These are phyloP conservation scores for Montipora efflorescens DNA, from an alignment of 64 coral and sea anemone species.

Conservation along the genomic window DNA sequence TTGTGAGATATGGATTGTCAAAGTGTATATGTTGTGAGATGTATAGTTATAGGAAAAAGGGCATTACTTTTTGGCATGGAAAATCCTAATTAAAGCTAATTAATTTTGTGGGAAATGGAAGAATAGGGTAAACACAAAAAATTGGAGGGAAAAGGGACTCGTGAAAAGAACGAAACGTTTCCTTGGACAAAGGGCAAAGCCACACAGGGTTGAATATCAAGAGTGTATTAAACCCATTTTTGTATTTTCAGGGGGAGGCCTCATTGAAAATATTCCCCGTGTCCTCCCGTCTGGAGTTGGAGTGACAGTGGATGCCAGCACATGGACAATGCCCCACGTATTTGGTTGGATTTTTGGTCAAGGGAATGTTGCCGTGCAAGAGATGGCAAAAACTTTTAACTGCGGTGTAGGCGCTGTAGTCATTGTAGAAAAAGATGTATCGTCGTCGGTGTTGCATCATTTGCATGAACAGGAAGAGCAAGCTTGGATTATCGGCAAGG, in stretches of 20 bases:
- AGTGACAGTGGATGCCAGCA: constrained; percentile 79
- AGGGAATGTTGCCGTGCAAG: constrained; percentile 63
- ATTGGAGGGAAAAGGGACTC: no score
- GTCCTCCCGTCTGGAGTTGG: constrained; percentile 67
- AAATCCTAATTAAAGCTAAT: no score
- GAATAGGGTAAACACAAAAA: no score
- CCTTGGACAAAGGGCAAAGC: not conserved
- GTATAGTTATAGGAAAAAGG: no score
- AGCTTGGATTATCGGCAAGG: constrained; percentile 82
- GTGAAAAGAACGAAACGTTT: no score
- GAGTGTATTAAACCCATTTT: not conserved
- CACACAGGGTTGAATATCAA: not conserved
- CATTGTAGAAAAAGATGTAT: constrained; percentile 51
- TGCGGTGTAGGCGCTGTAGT: constrained; percentile 89
- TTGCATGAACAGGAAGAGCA: constrained; percentile 64
- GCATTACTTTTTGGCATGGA: no score
- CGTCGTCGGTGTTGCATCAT: constrained; percentile 42
- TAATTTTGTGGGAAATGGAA: no score
- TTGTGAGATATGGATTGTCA: no score
- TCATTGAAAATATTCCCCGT: constrained; percentile 89
- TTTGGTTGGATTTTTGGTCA: constrained; percentile 88
- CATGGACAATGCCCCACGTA: constrained; percentile 81
- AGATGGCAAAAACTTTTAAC: constrained; percentile 90
- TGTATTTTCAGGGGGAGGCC: constrained; percentile 76
- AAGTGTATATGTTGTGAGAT: no score